Evolutionary conservation across 2,797 vertebrate genomes (phyloP), one percentile per base, ranked within the genome.

Genomic region (Oryzias dopingdopingensis): DNA sequence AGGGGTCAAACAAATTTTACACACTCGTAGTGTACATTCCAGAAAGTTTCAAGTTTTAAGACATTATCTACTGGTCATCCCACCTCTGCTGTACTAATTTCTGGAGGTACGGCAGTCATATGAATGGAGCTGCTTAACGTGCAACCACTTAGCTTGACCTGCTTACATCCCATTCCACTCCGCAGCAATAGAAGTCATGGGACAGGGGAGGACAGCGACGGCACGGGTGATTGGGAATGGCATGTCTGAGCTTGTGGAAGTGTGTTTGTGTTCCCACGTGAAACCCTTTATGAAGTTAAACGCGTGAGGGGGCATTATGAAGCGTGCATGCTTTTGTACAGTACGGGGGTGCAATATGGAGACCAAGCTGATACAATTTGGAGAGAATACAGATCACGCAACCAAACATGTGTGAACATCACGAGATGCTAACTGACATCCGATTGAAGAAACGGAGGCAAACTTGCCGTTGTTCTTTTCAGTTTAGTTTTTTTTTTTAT

Each of bases 71-170:
- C 4, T 26, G 37, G 47, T 1, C 58, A 56, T 62, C 18, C 32
- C n/a, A 66, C 70, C 51, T 46, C 60, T 20, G 52, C 72, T 29
- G 59, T 70, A 63, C 70, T 90, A 88, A 89, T 89, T 65, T 81
- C 67, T 80, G 59, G 82, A 70, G 73, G 83, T 62, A 83, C 24
- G 85, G 59, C 70, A 58, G 83, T 89, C 88, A 88, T 81, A 82
- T 88, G 87, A 88, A 79, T 45, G 50, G 29, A 65, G 74, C 68
- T 70, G 82, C 72, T 73, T 72, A 88, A 89, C 76, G 76, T 88
- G 86, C 86, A 82, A 78, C 77, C 87, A 90, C 84, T 90, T 88
- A 88, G 45, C 59, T 46, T 41, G 44, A 62, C 55, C 54, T 15
- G 60, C 47, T 69, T 43, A 67, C 72, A 56, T 60, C 55, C 65